These are phyloP conservation scores for Cassiopea xamachana DNA, from an alignment of 30 jellyfish, hydroid and myxozoan species.

Conservation along the genomic window DNA sequence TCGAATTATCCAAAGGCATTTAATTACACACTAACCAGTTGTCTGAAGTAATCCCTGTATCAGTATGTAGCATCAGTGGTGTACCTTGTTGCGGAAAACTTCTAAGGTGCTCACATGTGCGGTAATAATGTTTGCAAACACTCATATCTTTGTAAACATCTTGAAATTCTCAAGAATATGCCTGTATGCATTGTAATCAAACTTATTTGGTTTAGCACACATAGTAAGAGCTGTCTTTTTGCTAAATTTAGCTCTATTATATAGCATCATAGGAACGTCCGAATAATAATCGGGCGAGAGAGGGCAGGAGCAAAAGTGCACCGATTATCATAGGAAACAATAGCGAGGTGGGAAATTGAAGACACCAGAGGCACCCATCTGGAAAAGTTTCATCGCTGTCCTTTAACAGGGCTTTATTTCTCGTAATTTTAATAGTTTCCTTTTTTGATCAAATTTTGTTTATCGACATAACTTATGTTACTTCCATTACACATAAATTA, in stretches of 20 bases:
- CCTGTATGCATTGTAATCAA: slow-evolving; percentile 6
- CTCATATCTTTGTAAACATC: slow-evolving; percentile 19
- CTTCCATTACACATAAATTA: no score
- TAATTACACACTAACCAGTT: slow-evolving; percentile 12
- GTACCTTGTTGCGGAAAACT: slow-evolving; percentile 9
- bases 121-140: slow-evolving; percentile 29
- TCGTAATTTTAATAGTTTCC: no score
- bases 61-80: neutral
- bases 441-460: no score
- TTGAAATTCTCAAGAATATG: slow-evolving; percentile 17
- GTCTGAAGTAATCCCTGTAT: slow-evolving; percentile 32
- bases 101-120: slow-evolving; percentile 5
- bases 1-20: slow-evolving; percentile 9
- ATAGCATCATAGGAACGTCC: no score
- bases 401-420: no score
- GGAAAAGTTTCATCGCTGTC: no score
- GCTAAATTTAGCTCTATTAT: neutral
- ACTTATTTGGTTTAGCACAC: neutral
- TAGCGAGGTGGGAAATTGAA: no score
- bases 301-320: no score
- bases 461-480: no score
- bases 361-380: no score
- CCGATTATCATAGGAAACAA: no score
- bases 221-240: neutral
- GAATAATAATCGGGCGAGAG: no score